Conservation (phyloP, 37 sponge, comb jelly and placozoan genomes). For the Dysidea cf. avara region DNA sequence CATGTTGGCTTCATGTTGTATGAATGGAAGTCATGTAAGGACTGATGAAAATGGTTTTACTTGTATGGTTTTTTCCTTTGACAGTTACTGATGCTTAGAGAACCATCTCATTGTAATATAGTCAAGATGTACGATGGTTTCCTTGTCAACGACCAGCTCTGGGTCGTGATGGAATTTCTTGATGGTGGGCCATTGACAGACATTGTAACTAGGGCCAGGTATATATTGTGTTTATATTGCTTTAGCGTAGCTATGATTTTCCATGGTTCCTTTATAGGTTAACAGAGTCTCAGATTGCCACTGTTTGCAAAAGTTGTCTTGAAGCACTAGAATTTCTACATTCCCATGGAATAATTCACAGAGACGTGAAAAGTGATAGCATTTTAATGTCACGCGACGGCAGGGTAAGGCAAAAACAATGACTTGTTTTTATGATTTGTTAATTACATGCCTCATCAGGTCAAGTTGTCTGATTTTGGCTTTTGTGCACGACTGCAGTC, state of each 20-base stretch:
- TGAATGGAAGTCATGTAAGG: too few species aligned
- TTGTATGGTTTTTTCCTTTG: too few species aligned
- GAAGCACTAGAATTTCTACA: conserved; percentile 86
- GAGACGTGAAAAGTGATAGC: conserved; percentile 94
- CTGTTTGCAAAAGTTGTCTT: conserved; percentile 68
- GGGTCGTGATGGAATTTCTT: conserved; percentile 93
- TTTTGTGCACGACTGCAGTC: conserved; percentile 83
- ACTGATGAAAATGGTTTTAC: too few species aligned
- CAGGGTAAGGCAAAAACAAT: conserved; percentile 32
- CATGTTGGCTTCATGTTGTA: too few species aligned
- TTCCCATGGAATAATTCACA: conserved; percentile 78
- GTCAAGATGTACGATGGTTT: conserved; percentile 75
- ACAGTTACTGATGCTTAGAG: conserved; percentile 74
- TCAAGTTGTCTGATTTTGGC: conserved; percentile 94
- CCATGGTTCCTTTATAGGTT: conserved; percentile 33
- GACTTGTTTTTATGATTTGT: not conserved
- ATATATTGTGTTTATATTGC: not conserved
- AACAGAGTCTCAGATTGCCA: conserved; percentile 77
- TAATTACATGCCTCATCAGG: conserved; percentile 30
- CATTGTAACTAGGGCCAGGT: conserved; percentile 74
- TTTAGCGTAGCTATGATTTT: not conserved
- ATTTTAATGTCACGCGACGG: conserved; percentile 74
- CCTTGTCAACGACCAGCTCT: conserved; percentile 85
- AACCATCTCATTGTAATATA: conserved; percentile 76
- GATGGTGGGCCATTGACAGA: conserved; percentile 86